phyloP scores from a whole-genome alignment of 2,888 invertebrate genomes.

The Temnothorax rugatulus region DNA sequence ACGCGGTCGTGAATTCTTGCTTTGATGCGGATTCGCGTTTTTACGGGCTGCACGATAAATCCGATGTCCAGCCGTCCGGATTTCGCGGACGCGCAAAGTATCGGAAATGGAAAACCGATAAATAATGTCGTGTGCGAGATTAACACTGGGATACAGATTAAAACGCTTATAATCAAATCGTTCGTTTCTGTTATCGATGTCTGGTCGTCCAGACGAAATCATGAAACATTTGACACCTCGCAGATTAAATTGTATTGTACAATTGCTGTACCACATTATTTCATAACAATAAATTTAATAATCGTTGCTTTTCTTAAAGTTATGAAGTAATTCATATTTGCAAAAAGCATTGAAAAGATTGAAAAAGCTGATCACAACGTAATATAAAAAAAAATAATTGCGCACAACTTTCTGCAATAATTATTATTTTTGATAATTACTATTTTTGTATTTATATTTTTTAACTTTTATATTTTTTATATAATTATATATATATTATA shows the following conservation, averaged over 20 bases:
- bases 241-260: conserved; percentile 15
- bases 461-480: background rate
- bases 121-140: conserved; percentile 43
- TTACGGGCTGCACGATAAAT: conserved; percentile 74
- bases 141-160: conserved; percentile 28
- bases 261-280: background rate
- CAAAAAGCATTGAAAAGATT: background rate
- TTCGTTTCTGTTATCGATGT: conserved; percentile 20
- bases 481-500: no score
- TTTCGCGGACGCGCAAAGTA: conserved; percentile 65
- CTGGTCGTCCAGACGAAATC: background rate
- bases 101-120: conserved; percentile 45
- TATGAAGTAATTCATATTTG: background rate
- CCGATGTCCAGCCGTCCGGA: conserved; percentile 63
- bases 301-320: background rate
- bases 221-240: conserved; percentile 8
- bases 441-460: background rate
- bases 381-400: background rate
- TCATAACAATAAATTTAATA: conserved; percentile 4
- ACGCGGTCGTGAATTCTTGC: conserved; percentile 74
- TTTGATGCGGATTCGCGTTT: conserved; percentile 76
- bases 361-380: background rate
- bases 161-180: conserved; percentile 39
- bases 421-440: background rate
- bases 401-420: background rate